These are phyloP conservation scores for Fistularia commersonii DNA, from an alignment of 2,797 vertebrate species.

Conservation along the genomic window DNA sequence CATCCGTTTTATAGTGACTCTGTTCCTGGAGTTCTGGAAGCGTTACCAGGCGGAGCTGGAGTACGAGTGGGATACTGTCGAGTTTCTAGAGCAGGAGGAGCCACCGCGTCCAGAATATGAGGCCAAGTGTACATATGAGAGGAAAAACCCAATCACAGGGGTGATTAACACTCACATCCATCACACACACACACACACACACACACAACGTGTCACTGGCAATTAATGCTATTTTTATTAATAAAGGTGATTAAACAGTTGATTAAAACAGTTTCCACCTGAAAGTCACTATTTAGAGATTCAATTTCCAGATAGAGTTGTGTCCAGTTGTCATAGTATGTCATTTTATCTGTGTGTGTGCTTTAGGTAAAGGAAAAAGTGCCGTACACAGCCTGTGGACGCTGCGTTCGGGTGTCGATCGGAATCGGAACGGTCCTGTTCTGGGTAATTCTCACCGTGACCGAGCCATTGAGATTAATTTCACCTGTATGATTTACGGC, in stretches of 20 bases:
- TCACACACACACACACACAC: too few species aligned
- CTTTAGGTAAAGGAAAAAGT: conserved; percentile 82
- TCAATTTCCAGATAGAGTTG: background rate
- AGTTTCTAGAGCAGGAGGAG: conserved; percentile 89
- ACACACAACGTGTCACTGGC: too few species aligned
- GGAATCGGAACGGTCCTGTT: conserved; percentile 89
- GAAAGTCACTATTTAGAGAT: background rate
- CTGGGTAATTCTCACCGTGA: conserved; percentile 79
- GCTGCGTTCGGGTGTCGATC: conserved; percentile 79
- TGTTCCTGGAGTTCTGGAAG: conserved; percentile 96
- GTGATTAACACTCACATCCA: conserved; percentile 52
- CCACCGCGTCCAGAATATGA: conserved; percentile 87
- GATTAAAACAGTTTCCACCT: too few species aligned
- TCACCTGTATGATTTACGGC: too few species aligned
- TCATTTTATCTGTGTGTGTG: conserved; percentile 21
- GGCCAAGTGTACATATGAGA: conserved; percentile 80
- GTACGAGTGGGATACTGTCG: conserved; percentile 91
- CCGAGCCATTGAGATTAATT: too few species aligned
- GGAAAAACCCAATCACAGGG: conserved; percentile 86
- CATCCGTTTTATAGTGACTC: conserved; percentile 74
- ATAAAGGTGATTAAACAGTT: too few species aligned
- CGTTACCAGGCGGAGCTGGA: conserved; percentile 88
- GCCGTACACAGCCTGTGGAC: conserved; percentile 83
- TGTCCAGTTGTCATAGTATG: background rate
- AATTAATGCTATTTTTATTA: too few species aligned